Conservation (phyloP, 2,888 invertebrate species). For the Polietes domitor region DNA sequence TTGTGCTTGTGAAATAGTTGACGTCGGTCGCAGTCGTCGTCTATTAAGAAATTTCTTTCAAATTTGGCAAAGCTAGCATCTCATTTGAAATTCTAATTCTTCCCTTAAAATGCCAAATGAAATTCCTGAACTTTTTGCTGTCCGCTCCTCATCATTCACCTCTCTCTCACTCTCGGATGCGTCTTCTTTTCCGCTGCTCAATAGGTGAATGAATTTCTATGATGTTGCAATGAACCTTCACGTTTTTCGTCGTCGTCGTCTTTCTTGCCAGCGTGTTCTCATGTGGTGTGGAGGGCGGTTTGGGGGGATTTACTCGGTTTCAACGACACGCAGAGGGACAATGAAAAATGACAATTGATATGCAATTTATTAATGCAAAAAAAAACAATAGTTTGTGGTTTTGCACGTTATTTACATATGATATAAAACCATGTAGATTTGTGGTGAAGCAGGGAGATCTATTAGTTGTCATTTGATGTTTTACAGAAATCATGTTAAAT, state of each 20-base stretch:
- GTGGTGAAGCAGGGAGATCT: no score
- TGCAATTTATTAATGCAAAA: not conserved
- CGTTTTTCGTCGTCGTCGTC: not conserved
- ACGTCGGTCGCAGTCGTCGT: not conserved
- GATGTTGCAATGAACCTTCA: slow-evolving; percentile 47
- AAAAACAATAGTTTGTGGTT: not conserved
- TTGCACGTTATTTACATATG: not conserved
- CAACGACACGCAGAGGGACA: not conserved
- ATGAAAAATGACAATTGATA: not conserved
- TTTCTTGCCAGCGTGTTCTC: not conserved
- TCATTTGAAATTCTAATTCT: slow-evolving; percentile 2
- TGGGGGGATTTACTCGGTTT: not conserved
- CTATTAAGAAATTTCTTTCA: slow-evolving; percentile 27
- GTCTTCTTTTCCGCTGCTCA: not conserved
- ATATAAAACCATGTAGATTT: no score
- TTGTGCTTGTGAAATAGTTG: no score
- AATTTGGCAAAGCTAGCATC: slow-evolving; percentile 19
- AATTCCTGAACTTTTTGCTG: slow-evolving; percentile 6
- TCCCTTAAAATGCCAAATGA: slow-evolving; percentile 26
- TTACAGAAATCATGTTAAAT: not conserved
- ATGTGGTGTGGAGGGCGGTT: not conserved
- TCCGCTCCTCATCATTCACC: not conserved
- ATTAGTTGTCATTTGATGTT: not conserved
- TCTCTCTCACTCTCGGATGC: not conserved
- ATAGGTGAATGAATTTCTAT: slow-evolving; percentile 58